Evolutionary conservation across 2,113 vertebrate genomes (phyloP), one percentile per base, ranked within the genome.

Genomic region (Maccullochella peelii): DNA sequence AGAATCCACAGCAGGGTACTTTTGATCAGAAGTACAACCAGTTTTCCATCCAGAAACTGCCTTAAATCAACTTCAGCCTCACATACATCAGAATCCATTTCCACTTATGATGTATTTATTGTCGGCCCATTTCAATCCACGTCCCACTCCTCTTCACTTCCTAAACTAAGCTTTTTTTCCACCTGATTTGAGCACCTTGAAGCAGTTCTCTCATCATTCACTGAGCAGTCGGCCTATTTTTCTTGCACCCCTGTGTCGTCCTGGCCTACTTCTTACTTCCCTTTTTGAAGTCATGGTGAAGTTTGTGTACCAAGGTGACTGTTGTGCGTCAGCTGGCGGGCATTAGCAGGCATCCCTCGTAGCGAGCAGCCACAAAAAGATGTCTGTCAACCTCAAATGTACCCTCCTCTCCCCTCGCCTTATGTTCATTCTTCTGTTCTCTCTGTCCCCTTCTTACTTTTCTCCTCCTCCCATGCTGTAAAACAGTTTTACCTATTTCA

Each of bases 261-360:
- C 62, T 75, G 76, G 25, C 58, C 76, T 80, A 65, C 71, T 83
- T 86, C 55, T 9, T 4, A 0, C 36, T 47, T 62, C 6, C 30
- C 11, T 10, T 73, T 81, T 58, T 79, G 27, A 71, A 67, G 73
- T 85, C 54, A 7, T 4, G 61, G n/a, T 27, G 68, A 74, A 38
- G 82, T 85, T 76, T 69, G 68, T 68, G 70, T 6, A 71, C 54
- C 58, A 11, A 83, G 80, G 80, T 85, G 87, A 73, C 73, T 72
- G 74, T 77, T 68, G 54, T 50, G 44, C 55, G 27, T 80, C 79
- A 74, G 81, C 84, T 9, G 18, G 36, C 55, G 54, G 77, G 21
- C 58, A 77, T 86, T 79, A 77, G 85, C 82, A 79, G 50, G 65
- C 69, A 2, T 25, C 70, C 52, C 15, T 40, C 21, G 76, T 71